A percentile compares a stretch with the other conserved stretches of the same genome.
Evolutionary conservation across 2,888 invertebrate genomes (phyloP).

Genomic region (Folsomia candida): DNA sequence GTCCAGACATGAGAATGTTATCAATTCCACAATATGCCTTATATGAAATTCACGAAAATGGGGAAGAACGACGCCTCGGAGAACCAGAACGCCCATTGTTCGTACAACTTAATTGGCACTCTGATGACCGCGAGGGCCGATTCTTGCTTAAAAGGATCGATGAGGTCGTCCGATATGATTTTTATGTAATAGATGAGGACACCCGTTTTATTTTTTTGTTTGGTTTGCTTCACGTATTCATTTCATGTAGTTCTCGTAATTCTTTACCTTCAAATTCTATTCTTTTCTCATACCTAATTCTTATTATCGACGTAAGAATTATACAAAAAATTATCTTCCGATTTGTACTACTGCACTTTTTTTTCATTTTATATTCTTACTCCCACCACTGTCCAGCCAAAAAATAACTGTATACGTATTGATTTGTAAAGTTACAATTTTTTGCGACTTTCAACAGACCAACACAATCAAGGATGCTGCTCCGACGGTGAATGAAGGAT

Average conservation of each 20-base stretch:
- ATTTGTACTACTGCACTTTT: neutral
- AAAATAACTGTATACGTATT: too few species aligned
- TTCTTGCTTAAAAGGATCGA: constrained; percentile 89
- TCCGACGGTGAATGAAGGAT: constrained; percentile 59
- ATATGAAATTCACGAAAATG: constrained; percentile 70
- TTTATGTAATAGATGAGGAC: constrained; percentile 41
- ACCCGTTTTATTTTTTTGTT: constrained; percentile 7
- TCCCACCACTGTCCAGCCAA: too few species aligned
- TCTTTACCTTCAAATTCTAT: too few species aligned
- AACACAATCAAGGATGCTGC: constrained; percentile 43
- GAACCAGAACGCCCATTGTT: constrained; percentile 91
- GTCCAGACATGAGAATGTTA: constrained; percentile 97
- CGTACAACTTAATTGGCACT: constrained; percentile 98
- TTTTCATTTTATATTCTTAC: neutral
- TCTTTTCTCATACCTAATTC: neutral
- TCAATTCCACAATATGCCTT: constrained; percentile 65
- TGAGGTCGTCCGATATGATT: constrained; percentile 64
- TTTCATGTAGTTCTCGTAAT: neutral
- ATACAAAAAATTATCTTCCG: neutral
- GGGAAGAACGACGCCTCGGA: constrained; percentile 84
- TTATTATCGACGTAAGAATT: too few species aligned
- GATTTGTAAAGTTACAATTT: neutral
- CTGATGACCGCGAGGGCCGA: constrained; percentile 95
- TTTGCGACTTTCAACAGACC: constrained; percentile 26
- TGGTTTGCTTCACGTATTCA: neutral